Percentiles rank a stretch among this genome's conserved stretches.
These are phyloP conservation scores for Drosophila recens DNA, from an alignment of 2,888 invertebrate species.

Conservation along the genomic window DNA sequence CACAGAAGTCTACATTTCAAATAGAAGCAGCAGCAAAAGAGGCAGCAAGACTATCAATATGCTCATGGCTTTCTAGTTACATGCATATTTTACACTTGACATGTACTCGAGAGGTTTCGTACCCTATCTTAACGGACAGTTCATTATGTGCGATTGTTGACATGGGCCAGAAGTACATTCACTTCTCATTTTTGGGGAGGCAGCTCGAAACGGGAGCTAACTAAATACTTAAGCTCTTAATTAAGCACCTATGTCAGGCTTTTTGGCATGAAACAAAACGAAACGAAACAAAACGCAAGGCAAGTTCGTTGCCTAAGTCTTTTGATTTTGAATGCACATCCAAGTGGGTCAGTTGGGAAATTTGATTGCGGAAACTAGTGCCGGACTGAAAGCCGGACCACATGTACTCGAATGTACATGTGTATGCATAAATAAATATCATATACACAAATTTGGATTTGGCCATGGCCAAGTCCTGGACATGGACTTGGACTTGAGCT, in stretches of 20 bases:
- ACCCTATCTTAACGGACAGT: slow-evolving; percentile 47
- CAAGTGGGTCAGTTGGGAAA: slow-evolving; percentile 66
- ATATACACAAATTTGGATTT: slow-evolving; percentile 49
- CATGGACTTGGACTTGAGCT: slow-evolving; percentile 12
- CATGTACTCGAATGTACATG: slow-evolving; percentile 29
- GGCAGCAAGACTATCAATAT: slow-evolving; percentile 37
- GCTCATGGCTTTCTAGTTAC: slow-evolving; percentile 42
- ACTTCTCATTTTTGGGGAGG: slow-evolving; percentile 49
- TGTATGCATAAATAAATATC: slow-evolving; percentile 72
- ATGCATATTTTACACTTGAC: slow-evolving; percentile 52
- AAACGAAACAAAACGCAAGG: slow-evolving; percentile 26
- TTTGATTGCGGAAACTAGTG: slow-evolving; percentile 60
- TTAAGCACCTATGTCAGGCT: slow-evolving; percentile 72
- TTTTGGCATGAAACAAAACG: slow-evolving; percentile 26
- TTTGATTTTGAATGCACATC: slow-evolving; percentile 54
- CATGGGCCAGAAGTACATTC: slow-evolving; percentile 61
- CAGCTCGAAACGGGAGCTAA: slow-evolving; percentile 41
- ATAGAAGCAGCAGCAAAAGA: background rate
- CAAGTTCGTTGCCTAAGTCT: slow-evolving; percentile 68
- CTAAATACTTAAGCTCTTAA: slow-evolving; percentile 72
- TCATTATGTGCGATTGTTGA: slow-evolving; percentile 52
- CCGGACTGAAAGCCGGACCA: slow-evolving; percentile 44
- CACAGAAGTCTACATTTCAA: slow-evolving; percentile 35
- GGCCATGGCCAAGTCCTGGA: slow-evolving; percentile 38
- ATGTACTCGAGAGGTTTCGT: slow-evolving; percentile 39